Conservation (phyloP, 2,888 invertebrate genomes). For the Seira ritae region DNA sequence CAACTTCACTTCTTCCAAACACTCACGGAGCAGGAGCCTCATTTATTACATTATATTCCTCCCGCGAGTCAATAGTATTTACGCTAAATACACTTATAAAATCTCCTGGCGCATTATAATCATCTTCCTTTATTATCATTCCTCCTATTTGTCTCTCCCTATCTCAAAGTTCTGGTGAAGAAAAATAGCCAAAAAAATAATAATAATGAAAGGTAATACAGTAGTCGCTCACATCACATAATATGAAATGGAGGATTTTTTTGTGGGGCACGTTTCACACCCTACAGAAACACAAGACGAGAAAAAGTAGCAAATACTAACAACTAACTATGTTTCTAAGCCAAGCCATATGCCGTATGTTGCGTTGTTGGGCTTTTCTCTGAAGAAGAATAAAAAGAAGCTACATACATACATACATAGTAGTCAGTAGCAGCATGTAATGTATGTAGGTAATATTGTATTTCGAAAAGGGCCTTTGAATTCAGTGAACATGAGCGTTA, state of each 20-base stretch:
- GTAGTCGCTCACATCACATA: constrained; percentile 28
- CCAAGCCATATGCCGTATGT: constrained; percentile 53
- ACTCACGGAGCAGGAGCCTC: not conserved
- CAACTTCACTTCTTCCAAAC: constrained; percentile 5
- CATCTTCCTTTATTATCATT: constrained; percentile 19
- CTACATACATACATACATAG: too few relatives aligned
- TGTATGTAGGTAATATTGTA: too few relatives aligned
- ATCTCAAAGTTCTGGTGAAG: not conserved
- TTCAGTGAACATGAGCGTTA: constrained; percentile 24
- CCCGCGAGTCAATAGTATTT: constrained; percentile 23
- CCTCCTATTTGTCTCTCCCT: constrained; percentile 9
- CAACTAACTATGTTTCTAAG: not conserved
- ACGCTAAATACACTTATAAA: constrained; percentile 49
- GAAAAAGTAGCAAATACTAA: constrained; percentile 13
- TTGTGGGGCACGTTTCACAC: constrained; percentile 57
- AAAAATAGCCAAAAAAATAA: constrained; percentile 13
- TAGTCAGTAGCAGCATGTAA: constrained; percentile 3
- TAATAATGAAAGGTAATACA: constrained; percentile 38
- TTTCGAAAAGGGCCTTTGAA: not conserved
- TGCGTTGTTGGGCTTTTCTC: constrained; percentile 3
- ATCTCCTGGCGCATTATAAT: constrained; percentile 26
- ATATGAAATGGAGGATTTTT: constrained; percentile 19
- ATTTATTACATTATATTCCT: constrained; percentile 19
- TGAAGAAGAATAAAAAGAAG: not conserved
- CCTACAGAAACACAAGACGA: constrained; percentile 8